Evolutionary conservation across 2,113 vertebrate genomes (phyloP), one percentile per base, ranked within the genome.

Genomic region (Pseudopipra pipra): DNA sequence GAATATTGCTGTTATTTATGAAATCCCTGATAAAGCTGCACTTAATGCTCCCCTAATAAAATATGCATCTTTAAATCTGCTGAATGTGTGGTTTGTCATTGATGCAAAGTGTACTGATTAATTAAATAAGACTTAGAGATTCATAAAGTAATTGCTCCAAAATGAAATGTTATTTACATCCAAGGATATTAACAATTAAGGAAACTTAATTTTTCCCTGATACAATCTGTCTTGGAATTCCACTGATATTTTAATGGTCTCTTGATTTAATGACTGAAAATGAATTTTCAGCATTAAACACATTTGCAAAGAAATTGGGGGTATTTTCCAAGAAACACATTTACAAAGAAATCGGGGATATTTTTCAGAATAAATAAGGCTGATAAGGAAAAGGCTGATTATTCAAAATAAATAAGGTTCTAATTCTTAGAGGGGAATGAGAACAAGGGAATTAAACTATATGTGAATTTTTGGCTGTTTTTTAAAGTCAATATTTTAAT

Each of bases 121-220:
- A 97, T 97, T 95, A 97, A 96, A 96, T 93, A 88, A 96, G 95
- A 95, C 91, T 87, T 54, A 93, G 94, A 86, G 96, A 77, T 86
- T 95, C 79, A 70, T 89, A 79, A 90, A 97, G 87, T 67, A 91
- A 92, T 96, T 90, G 84, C 86, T 95, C 56, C 59, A 31, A 76
- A 96, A 89, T 95, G 85, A 95, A 93, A 91, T 39, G 82, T 93
- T 97, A 95, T 97, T 97, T 97, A 96, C 94, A 84, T 89, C 55
- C 87, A 95, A 97, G 87, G 71, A 30, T 58, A 94, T 97, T 95
- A 94, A 76, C 68, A 95, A 75, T 96, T 95, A 91, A 4, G 24
- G 74, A 91, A 97, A 96, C 89, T 73, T 96, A 89, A 97, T 97
- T 97, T 93, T 62, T 61, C 27, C 62, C 25, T 85, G 86, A 86